Evolutionary conservation across 2,888 invertebrate genomes (phyloP), one percentile per base, ranked within the genome.

Genomic region (Cyrtodaria siliqua): DNA sequence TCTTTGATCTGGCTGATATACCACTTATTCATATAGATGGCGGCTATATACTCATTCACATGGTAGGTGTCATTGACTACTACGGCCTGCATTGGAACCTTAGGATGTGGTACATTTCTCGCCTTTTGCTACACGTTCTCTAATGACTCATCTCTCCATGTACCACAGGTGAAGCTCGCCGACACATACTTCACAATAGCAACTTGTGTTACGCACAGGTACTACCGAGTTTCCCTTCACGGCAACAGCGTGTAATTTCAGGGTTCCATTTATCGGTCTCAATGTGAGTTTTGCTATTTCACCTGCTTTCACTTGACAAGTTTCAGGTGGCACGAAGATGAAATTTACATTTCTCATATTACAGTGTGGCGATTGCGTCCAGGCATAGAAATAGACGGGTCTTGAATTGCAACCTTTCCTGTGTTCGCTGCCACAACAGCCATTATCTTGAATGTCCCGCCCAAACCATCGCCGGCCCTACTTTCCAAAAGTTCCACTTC

Each of bases 391-490:
- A n/a, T n/a, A n/a, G n/a, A n/a, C 40, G 40, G 9, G 16, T 38
- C 40, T 38, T 38, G 40, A 12, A 38, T 38, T 8, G 40, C 40
- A 16, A 38, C 40, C 40, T 12, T 38, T 8, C 40, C 40, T 16
- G 40, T 12, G 40, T 38, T 38, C n/a, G n/a, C n/a, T n/a, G n/a
- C n/a, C n/a, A n/a, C n/a, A 38, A 38, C 14, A 14, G 40, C 40
- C 40, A 38, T 38, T 14, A 8, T 12, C 14, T 62, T 62, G 26
- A 50, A 40, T 2, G 62, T 62, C 2, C 69, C 69, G 1, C 69
- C 69, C n/a, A 70, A n/a, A 1, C 69, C 62, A 24, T 62, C 69
- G 26, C 70, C n/a, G n/a, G n/a, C n/a, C n/a, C n/a, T n/a, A n/a
- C n/a, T n/a, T n/a, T n/a, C n/a, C n/a, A n/a, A n/a, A n/a, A n/a